Percentiles rank a stretch among this genome's conserved stretches.
These are phyloP conservation scores for Tribolium castaneum DNA, from an alignment of 1,140 invertebrate species.

Conservation along the genomic window DNA sequence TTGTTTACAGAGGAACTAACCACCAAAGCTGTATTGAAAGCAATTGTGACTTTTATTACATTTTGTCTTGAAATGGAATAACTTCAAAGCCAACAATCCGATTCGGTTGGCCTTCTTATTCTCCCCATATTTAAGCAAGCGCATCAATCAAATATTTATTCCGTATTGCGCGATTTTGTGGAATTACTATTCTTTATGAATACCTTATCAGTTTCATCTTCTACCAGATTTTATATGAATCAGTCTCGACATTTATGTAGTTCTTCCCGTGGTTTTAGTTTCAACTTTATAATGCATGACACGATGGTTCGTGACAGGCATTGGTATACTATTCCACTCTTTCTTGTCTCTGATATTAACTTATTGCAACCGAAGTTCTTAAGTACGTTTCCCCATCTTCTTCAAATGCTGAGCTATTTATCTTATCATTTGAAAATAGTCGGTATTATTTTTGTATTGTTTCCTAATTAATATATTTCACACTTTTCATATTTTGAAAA, in stretches of 20 bases:
- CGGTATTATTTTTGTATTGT: too few species aligned
- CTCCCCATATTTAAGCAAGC: background rate
- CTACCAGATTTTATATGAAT: slow-evolving; percentile 52
- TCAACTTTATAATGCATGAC: slow-evolving; percentile 53
- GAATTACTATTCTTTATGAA: slow-evolving; percentile 42
- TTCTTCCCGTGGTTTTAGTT: slow-evolving; percentile 54
- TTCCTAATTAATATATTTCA: too few species aligned
- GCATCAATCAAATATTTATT: slow-evolving; percentile 31
- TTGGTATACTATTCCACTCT: slow-evolving; percentile 41
- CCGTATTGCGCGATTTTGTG: slow-evolving; percentile 15
- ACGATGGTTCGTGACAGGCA: slow-evolving; percentile 55
- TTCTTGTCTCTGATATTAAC: slow-evolving; percentile 50
- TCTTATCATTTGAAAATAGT: background rate
- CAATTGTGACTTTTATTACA: background rate
- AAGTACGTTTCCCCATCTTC: background rate
- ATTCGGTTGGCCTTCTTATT: background rate
- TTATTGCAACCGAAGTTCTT: slow-evolving; percentile 49
- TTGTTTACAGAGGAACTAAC: slow-evolving; percentile 44
- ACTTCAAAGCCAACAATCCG: background rate
- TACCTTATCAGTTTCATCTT: slow-evolving; percentile 25
- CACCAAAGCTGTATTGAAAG: slow-evolving; percentile 28
- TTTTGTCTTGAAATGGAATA: too few species aligned
- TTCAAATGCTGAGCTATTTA: slow-evolving; percentile 7
- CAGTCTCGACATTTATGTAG: slow-evolving; percentile 53
- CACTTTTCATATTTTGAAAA: too few species aligned